Percentiles rank a stretch among this genome's conserved stretches.
Evolutionary conservation across 1,140 invertebrate species (phyloP).

Genomic region (Brachionus plicatilis): DNA sequence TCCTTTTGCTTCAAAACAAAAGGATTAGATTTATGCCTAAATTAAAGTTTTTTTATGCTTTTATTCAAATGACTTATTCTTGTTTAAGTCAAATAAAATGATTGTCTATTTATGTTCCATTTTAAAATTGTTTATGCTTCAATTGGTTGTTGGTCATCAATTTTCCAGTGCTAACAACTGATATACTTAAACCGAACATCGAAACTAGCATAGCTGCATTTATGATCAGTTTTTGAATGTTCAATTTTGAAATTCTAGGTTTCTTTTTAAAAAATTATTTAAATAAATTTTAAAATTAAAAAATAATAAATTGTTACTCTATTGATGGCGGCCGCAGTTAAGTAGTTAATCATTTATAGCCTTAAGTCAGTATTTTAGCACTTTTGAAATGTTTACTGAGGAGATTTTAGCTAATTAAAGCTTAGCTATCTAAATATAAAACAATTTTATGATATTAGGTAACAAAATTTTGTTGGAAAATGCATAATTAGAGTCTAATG

Average conservation of each 20-base stretch:
- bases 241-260: neutral
- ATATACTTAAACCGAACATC: neutral
- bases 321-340: neutral
- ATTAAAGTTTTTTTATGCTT: neutral
- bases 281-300: neutral
- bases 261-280: neutral
- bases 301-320: neutral
- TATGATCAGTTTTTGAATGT: neutral
- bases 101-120: neutral
- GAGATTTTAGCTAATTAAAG: neutral
- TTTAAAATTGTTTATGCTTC: neutral
- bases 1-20: neutral
- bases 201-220: slow-evolving; percentile 14
- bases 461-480: neutral
- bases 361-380: neutral
- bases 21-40: neutral
- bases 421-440: neutral
- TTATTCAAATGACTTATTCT: neutral
- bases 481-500: neutral
- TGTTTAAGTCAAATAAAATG: neutral
- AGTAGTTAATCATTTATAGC: neutral
- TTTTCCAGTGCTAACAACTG: slow-evolving; percentile 5
- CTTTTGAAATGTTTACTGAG: neutral
- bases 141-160: slow-evolving; percentile 13
- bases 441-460: neutral